phyloP scores from a whole-genome alignment of 1,140 invertebrate species.

The Antheraea pernyi region DNA sequence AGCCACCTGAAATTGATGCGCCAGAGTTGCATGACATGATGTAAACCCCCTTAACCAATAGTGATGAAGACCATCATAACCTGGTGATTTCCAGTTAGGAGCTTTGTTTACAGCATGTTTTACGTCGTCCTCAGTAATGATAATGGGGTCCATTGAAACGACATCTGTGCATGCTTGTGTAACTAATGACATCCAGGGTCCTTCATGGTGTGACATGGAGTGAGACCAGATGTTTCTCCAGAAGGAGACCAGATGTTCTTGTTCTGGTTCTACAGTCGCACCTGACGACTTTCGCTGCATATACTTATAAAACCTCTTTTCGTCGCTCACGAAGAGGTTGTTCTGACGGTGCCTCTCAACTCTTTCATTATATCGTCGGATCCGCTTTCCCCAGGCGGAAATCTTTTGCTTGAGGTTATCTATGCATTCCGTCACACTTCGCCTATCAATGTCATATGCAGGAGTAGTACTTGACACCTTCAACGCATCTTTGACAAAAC shows the following conservation, averaged over 20 bases:
- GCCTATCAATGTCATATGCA: too few relatives aligned
- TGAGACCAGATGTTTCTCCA: not conserved
- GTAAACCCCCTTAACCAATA: not conserved
- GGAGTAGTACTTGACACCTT: too few relatives aligned
- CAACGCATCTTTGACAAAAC: too few relatives aligned
- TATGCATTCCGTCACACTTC: too few relatives aligned
- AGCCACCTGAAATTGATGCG: not conserved
- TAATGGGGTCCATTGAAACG: not conserved
- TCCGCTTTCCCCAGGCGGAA: too few relatives aligned
- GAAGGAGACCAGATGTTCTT: not conserved
- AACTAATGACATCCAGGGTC: not conserved
- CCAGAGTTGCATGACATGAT: not conserved
- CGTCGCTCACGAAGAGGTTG: too few relatives aligned
- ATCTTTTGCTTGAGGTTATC: too few relatives aligned
- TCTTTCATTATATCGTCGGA: too few relatives aligned
- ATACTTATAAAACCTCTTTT: too few relatives aligned
- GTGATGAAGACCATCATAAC: not conserved
- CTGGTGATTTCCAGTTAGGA: slow-evolving; percentile 1
- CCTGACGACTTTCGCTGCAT: not conserved
- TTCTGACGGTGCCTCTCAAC: too few relatives aligned
- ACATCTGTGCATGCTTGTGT: not conserved
- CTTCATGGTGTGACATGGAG: not conserved
- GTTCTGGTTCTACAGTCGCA: not conserved
- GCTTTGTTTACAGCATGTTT: not conserved
- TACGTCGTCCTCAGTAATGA: not conserved